phyloP scores from a whole-genome alignment of 2,113 vertebrate species.

The Butorides virescens region DNA sequence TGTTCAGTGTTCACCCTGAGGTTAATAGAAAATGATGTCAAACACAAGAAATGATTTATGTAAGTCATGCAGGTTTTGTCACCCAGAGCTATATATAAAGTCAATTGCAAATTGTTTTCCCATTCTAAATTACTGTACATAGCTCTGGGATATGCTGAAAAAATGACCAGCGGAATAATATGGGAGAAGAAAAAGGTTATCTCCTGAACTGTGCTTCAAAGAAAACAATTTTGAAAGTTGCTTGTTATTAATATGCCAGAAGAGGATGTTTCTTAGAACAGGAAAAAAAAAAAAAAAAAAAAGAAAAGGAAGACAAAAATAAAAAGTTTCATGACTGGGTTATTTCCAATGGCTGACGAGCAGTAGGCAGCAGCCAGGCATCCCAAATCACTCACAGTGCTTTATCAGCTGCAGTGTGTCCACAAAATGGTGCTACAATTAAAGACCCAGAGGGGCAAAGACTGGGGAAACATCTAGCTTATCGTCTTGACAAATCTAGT shows the following conservation, averaged over 20 bases:
- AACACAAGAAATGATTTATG: constrained; percentile 45
- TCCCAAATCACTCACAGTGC: background rate
- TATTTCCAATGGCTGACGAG: background rate
- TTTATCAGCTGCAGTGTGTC: background rate
- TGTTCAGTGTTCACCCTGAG: constrained; percentile 34
- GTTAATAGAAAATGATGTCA: constrained; percentile 66
- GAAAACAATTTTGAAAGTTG: background rate
- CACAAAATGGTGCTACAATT: background rate
- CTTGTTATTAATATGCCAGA: background rate
- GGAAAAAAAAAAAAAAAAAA: fast-evolving
- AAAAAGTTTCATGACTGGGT: background rate
- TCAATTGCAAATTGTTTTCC: constrained; percentile 57
- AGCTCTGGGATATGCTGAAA: constrained; percentile 6
- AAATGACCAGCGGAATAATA: background rate
- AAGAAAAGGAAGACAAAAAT: background rate
- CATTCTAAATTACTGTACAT: constrained; percentile 4
- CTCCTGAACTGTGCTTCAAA: background rate
- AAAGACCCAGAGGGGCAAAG: background rate
- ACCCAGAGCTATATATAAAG: constrained; percentile 35
- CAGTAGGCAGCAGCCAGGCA: background rate
- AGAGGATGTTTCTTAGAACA: background rate
- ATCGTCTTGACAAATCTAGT: background rate
- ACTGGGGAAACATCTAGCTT: background rate
- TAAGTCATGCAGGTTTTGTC: constrained; percentile 24
- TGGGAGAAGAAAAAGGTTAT: constrained; percentile 21